These are phyloP conservation scores for Dynastes tityus DNA, from an alignment of 2,888 invertebrate species.

Conservation along the genomic window DNA sequence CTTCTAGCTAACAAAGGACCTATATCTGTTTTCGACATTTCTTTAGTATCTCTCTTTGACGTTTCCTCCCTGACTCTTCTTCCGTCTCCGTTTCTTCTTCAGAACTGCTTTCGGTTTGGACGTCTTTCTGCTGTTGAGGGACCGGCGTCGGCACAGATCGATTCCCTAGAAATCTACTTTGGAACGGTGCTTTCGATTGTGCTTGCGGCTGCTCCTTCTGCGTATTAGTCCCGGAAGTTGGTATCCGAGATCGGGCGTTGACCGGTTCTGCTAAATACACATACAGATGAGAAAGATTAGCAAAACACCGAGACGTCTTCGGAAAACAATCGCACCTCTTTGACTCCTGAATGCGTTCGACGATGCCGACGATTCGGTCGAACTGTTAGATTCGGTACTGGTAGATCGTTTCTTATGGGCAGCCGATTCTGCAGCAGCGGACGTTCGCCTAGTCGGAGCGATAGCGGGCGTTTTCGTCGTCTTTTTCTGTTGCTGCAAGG, in stretches of 20 bases:
- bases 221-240: slow-evolving; percentile 69
- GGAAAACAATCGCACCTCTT: slow-evolving; percentile 28
- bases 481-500: slow-evolving; percentile 74
- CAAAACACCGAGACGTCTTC: slow-evolving; percentile 63
- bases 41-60: slow-evolving; percentile 63
- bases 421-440: slow-evolving; percentile 64
- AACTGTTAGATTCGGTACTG: slow-evolving; percentile 76
- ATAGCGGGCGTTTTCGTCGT: slow-evolving; percentile 69
- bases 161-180: slow-evolving; percentile 85
- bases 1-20: slow-evolving; percentile 84
- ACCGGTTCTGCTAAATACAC: slow-evolving; percentile 63
- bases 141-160: slow-evolving; percentile 75
- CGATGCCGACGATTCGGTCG: slow-evolving; percentile 86
- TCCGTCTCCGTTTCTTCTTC: slow-evolving; percentile 85
- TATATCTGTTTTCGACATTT: slow-evolving; percentile 71
- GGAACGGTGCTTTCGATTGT: slow-evolving; percentile 79
- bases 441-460: slow-evolving; percentile 65
- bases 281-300: slow-evolving; percentile 60
- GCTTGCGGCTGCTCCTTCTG: slow-evolving; percentile 63
- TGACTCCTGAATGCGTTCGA: slow-evolving; percentile 72
- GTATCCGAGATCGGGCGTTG: slow-evolving; percentile 63
- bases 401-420: slow-evolving; percentile 79
- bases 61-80: slow-evolving; percentile 81
- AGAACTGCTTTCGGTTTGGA: slow-evolving; percentile 81
- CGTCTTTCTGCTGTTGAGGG: slow-evolving; percentile 75